Evolutionary conservation across 1,140 invertebrate genomes (phyloP), one percentile per base, ranked within the genome.

Genomic region (Brachionus rubens): DNA sequence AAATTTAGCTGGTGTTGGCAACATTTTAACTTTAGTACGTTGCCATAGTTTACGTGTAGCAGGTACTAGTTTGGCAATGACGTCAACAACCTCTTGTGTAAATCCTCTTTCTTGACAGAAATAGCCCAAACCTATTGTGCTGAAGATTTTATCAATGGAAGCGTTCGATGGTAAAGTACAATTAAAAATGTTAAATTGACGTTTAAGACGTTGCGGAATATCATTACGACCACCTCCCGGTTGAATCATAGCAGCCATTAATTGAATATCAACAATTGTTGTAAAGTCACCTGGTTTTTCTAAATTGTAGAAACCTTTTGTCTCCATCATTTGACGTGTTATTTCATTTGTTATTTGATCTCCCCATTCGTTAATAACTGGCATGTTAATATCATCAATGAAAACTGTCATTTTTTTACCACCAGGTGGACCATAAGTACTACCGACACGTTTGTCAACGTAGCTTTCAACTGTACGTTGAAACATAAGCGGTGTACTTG

Each of bases 381-480:
- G 95, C 80, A 97, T 88, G 86, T 96, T 98, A 68, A 98, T 91
- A 81, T 98, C 95, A 81, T 98, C 95, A 77, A 98, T 91, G 80
- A 98, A 97, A 9, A 96, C 88, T 4, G 93, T 89, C 91, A 98
- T 91, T 83, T 93, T 94, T 79, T 92, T 94, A 5, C 92, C 93
- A 79, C 90, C 91, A 1, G 93, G 89, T 26, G 95, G 94, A 2
- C 95, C 94, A 84, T 94, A 97, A 0, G 92, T 97, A 80, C 89
- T 94, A 36, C 94, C 95, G 87, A 95, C 91, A 75, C 94, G 86
- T 85, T 98, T 98, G 82, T 98, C 94, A 0, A 98, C 90, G 81
- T 94, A 97, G 80, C 93, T 94, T 83, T 98, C 94, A 78, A 98
- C 92, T 0, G 93, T 96, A 84, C 95, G 92, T 90, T 97, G 94